These are phyloP conservation scores for Endotricha flammealis DNA, from an alignment of 2,888 invertebrate species.

Conservation along the genomic window DNA sequence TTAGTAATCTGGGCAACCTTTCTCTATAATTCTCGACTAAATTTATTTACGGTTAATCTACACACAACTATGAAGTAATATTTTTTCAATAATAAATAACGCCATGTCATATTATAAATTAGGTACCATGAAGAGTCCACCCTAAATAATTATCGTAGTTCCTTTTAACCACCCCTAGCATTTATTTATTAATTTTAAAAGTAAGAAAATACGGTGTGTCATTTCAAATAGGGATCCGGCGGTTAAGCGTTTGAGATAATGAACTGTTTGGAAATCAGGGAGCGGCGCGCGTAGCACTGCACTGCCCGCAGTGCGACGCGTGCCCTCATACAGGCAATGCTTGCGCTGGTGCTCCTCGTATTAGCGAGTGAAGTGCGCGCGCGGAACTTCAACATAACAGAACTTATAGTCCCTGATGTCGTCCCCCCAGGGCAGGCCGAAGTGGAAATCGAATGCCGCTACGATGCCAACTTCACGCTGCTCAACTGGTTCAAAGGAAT, in stretches of 20 bases:
- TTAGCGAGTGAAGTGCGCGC: conserved; percentile 28
- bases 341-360: conserved; percentile 35
- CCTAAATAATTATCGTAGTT: conserved; percentile 25
- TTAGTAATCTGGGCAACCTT: too few species aligned
- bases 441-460: conserved; percentile 61
- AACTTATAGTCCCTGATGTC: conserved; percentile 48
- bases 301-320: conserved; percentile 45
- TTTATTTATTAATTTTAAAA: conserved; percentile 62
- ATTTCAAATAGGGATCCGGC: conserved; percentile 44
- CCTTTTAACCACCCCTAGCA: conserved; percentile 48
- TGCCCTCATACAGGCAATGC: conserved; percentile 60
- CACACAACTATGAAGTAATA: too few species aligned
- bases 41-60: too few species aligned
- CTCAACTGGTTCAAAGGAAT: conserved; percentile 66
- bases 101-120: too few species aligned
- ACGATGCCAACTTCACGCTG: conserved; percentile 66
- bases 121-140: neutral
- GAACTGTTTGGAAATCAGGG: conserved; percentile 75
- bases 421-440: conserved; percentile 47
- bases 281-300: conserved; percentile 32
- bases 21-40: too few species aligned
- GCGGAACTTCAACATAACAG: conserved; percentile 56
- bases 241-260: conserved; percentile 73
- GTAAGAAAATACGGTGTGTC: conserved; percentile 37
- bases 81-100: too few species aligned